Conservation (phyloP, 2,888 invertebrate genomes). For the Holacanthella duospinosa region DNA sequence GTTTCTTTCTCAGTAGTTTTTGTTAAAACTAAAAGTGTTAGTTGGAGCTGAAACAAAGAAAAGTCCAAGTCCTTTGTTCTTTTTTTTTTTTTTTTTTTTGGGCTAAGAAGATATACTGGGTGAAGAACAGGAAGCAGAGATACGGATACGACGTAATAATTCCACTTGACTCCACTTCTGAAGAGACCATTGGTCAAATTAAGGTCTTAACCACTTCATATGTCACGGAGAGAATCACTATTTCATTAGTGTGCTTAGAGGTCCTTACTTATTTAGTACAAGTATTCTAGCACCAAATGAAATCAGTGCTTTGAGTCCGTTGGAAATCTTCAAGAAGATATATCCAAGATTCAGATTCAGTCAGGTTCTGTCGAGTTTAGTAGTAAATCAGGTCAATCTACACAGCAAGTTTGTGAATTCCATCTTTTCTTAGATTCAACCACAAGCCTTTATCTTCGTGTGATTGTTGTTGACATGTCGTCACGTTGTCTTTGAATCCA, state of each 20-base stretch:
- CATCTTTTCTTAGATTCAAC: neutral
- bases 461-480: no score
- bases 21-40: no score
- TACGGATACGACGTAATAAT: no score
- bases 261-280: no score
- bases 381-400: no score
- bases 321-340: neutral
- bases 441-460: no score
- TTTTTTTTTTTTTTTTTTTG: no score
- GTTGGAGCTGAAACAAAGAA: conserved; percentile 1
- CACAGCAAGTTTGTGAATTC: neutral
- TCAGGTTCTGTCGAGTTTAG: neutral
- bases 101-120: no score
- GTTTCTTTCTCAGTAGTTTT: no score
- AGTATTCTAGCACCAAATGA: conserved; percentile 4
- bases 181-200: neutral
- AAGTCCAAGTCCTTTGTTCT: neutral
- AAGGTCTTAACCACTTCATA: neutral
- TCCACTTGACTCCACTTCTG: no score
- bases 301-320: conserved; percentile 5
- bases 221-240: conserved; percentile 1
- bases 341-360: neutral
- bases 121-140: no score
- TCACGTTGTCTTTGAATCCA: no score
- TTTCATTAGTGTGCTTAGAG: conserved; percentile 3